Conservation (phyloP, 2,113 vertebrate genomes). For the Anseranas semipalmata region DNA sequence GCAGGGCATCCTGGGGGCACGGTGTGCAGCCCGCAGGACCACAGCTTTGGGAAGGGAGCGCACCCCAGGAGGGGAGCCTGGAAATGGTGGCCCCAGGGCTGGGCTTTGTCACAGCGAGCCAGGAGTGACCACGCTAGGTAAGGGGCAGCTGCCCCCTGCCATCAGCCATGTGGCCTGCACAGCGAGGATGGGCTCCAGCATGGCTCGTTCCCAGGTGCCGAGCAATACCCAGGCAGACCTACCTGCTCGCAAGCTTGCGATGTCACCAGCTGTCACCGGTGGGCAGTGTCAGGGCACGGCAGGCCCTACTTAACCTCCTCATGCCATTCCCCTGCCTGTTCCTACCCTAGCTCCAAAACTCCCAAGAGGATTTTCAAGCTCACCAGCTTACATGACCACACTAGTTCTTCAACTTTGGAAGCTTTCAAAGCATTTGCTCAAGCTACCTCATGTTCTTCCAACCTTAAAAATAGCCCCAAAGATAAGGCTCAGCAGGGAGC, state of each 20-base stretch:
- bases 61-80: not conserved
- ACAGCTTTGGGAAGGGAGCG: fast-evolving
- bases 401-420: fast-evolving
- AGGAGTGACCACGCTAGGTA: not conserved
- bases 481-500: not conserved
- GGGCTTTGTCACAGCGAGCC: no score
- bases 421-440: fast-evolving
- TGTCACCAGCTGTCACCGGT: fast-evolving
- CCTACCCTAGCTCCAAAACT: fast-evolving
- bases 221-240: fast-evolving
- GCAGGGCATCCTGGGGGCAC: no score
- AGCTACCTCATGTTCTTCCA: not conserved
- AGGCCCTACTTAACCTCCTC: fast-evolving
- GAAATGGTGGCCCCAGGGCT: no score
- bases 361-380: not conserved
- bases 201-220: fast-evolving
- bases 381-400: fast-evolving
- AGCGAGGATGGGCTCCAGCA: fast-evolving
- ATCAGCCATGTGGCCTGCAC: fast-evolving
- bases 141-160: not conserved
- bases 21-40: not conserved
- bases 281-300: fast-evolving
- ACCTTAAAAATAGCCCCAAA: fast-evolving
- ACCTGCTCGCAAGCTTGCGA: not conserved
- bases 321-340: not conserved